Evolutionary conservation across 2,888 invertebrate species (phyloP), one percentile per base, ranked within the genome.

Genomic region (Ptilodon capucinus): DNA sequence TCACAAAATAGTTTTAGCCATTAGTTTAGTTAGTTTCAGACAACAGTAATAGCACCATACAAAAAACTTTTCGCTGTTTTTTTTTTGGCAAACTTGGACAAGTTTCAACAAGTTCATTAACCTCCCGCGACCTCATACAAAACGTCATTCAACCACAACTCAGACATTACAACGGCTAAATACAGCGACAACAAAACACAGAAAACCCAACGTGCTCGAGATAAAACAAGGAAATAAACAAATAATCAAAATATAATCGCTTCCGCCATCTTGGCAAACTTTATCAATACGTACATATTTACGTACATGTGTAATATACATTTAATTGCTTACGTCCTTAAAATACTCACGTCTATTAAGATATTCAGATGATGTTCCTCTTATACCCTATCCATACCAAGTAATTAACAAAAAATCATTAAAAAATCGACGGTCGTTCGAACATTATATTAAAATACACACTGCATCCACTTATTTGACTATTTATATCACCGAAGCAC

Each of bases 211-310:
- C 21, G 19, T 28, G 46, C 48, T 41, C 46, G 49, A 40, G 34
- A 43, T 53, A 52, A 53, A 57, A 44, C 48, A 56, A 49, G 52
- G 65, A 57, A 63, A 53, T 55, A 60, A 54, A 53, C 60, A 68
- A 68, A 71, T 67, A 74, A 74, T 74, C 76, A 78, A 76, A 77
- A 79, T 71, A 76, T 64, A 61, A 58, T 30, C 47, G 55, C 47
- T 65, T 77, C 81, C 79, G 89, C 89, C 89, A 89, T 89, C 75
- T 89, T 89, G 86, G 34, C 71, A 50, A 46, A 44, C 40, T 55
- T 60, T 44, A 60, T 57, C 50, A 52, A 46, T 47, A 46, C 36
- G 34, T 23, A 45, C 47, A 41, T 1, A 48, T 25, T 41, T 42
- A 42, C 2, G 25, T 30, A 48, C 44, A 42, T 51, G 38, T 46